Percentiles rank a stretch among this genome's conserved stretches.
These are phyloP conservation scores for Eilema sororculum DNA, from an alignment of 2,888 invertebrate genomes.

Conservation along the genomic window DNA sequence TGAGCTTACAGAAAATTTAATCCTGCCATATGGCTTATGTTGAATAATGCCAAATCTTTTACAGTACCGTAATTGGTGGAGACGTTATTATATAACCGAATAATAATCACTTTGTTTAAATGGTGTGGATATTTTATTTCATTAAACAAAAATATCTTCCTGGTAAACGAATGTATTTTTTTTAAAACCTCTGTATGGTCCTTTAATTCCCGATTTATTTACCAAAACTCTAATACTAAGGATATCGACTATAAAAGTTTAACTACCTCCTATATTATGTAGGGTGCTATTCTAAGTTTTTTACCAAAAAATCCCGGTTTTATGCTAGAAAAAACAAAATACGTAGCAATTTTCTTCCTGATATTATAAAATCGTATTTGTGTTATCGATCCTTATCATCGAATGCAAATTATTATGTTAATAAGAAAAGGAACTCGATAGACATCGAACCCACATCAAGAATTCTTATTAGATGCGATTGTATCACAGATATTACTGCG, in stretches of 20 bases:
- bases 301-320: background rate
- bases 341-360: slow-evolving; percentile 16
- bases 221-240: no score
- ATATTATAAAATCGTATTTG: slow-evolving; percentile 25
- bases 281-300: background rate
- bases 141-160: no score
- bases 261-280: no score
- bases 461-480: slow-evolving; percentile 72
- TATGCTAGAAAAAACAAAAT: slow-evolving; percentile 3
- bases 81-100: background rate
- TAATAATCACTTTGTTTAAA: background rate
- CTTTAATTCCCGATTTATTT: no score
- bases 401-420: slow-evolving; percentile 72
- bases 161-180: no score
- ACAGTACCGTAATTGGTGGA: background rate
- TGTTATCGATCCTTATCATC: slow-evolving; percentile 54
- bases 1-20: background rate
- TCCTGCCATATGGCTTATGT: background rate
- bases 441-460: slow-evolving; percentile 71
- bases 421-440: slow-evolving; percentile 59
- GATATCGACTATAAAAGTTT: no score
- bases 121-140: no score
- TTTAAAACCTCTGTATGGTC: no score
- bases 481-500: slow-evolving; percentile 67
- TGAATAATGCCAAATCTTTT: background rate